Evolutionary conservation across 2,888 invertebrate genomes (phyloP).

Genomic region (Mamestra brassicae): DNA sequence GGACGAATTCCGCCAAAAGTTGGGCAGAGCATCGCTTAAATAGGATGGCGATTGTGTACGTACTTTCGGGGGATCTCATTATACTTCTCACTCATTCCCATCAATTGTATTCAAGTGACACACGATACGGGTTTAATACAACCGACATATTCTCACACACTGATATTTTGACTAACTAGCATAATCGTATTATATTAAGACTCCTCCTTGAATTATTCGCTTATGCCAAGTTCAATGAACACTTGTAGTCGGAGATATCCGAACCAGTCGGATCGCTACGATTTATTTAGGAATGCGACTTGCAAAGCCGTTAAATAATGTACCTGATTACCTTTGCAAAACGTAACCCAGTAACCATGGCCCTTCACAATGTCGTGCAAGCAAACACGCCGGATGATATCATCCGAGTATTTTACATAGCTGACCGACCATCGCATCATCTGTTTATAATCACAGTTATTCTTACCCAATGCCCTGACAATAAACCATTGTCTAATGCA

Average conservation of each 20-base stretch:
- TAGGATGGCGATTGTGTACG: constrained; percentile 70
- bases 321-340: constrained; percentile 75
- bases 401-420: constrained; percentile 73
- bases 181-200: constrained; percentile 65
- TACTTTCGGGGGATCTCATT: constrained; percentile 54
- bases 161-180: constrained; percentile 49
- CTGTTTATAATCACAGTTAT: constrained; percentile 62
- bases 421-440: constrained; percentile 72
- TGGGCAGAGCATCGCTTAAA: constrained; percentile 73
- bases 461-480: constrained; percentile 55
- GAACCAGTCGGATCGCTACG: constrained; percentile 46
- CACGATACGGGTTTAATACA: constrained; percentile 16
- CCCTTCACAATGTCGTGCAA: constrained; percentile 67
- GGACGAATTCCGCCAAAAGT: constrained; percentile 85
- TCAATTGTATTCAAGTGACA: constrained; percentile 30
- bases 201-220: constrained; percentile 66
- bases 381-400: constrained; percentile 76
- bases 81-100: constrained; percentile 35
- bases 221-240: constrained; percentile 63
- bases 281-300: constrained; percentile 44
- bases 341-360: constrained; percentile 72
- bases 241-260: constrained; percentile 53
- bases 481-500: constrained; percentile 61
- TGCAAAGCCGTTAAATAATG: constrained; percentile 59
- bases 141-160: constrained; percentile 24